Conservation (phyloP, 1,140 invertebrate species). For the Druon quercuslanigerum region DNA sequence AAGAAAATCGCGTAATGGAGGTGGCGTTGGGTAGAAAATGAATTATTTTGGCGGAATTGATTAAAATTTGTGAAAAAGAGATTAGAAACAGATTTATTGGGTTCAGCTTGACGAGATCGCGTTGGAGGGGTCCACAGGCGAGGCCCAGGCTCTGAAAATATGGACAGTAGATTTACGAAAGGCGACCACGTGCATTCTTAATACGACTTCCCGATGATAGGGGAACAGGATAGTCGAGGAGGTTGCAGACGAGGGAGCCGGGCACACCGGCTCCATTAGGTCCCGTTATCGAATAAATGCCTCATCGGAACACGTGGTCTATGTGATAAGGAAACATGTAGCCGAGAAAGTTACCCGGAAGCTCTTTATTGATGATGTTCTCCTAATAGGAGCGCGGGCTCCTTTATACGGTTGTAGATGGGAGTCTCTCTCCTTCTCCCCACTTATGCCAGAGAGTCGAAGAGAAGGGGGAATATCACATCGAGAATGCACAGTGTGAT, state of each 20-base stretch:
- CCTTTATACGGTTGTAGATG: slow-evolving; percentile 73
- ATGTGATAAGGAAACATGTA: slow-evolving; percentile 53
- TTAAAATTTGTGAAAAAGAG: not conserved
- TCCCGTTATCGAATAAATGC: slow-evolving; percentile 49
- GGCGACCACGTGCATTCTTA: slow-evolving; percentile 74
- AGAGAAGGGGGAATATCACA: no score
- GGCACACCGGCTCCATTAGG: not conserved
- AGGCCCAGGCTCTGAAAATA: slow-evolving; percentile 55
- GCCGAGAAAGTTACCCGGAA: slow-evolving; percentile 37
- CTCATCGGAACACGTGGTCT: slow-evolving; percentile 70
- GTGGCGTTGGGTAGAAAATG: not conserved
- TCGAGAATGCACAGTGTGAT: no score
- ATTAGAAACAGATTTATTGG: not conserved
- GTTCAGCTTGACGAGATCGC: not conserved
- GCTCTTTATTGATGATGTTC: slow-evolving; percentile 43
- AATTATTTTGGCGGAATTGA: not conserved
- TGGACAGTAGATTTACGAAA: slow-evolving; percentile 60
- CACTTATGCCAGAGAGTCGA: not conserved
- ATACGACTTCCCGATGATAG: slow-evolving; percentile 62
- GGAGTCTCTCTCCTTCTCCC: slow-evolving; percentile 55
- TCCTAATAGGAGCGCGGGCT: slow-evolving; percentile 73
- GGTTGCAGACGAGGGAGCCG: slow-evolving; percentile 10
- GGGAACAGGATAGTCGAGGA: slow-evolving; percentile 51
- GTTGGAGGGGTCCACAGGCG: slow-evolving; percentile 14
- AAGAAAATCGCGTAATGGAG: not conserved